phyloP scores from a whole-genome alignment of 2,797 vertebrate species.

The Sebastes itinus region DNA sequence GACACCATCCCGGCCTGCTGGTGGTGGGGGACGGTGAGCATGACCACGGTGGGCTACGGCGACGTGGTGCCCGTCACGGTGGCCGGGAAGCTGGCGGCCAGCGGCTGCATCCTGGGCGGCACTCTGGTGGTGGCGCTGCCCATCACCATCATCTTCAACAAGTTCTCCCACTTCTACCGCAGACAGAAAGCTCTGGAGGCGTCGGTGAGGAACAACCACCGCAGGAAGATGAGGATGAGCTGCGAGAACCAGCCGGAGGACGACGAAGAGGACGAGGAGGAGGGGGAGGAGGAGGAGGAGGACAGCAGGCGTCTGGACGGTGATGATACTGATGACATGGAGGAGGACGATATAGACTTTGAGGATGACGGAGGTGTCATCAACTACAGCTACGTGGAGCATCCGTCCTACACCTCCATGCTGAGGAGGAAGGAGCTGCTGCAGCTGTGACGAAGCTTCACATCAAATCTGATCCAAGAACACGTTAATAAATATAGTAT shows the following conservation, averaged over 20 bases:
- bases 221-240: constrained; percentile 55
- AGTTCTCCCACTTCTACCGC: constrained; percentile 98
- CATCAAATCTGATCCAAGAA: not conserved
- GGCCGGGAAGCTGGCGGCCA: constrained; percentile 93
- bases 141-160: constrained; percentile 99
- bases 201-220: constrained; percentile 89
- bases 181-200: constrained; percentile 96
- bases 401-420: constrained; percentile 44
- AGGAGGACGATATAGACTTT: constrained; percentile 57
- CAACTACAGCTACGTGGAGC: constrained; percentile 81
- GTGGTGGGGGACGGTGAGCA: constrained; percentile 99
- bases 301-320: constrained; percentile 65
- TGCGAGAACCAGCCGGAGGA: constrained; percentile 37
- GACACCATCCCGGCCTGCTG: constrained; percentile 98
- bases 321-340: constrained; percentile 38
- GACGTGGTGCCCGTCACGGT: constrained; percentile 95
- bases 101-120: constrained; percentile 95
- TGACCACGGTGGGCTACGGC: constrained; percentile 97
- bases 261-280: constrained; percentile 37
- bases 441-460: constrained; percentile 30
- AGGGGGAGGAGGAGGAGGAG: constrained; percentile 34
- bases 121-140: constrained; percentile 96
- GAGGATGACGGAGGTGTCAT: constrained; percentile 75
- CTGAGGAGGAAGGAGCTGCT: constrained; percentile 48
- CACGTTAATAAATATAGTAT: not conserved